Conservation (phyloP, 2,888 invertebrate genomes). For the Caenorhabditis sulstoni region DNA sequence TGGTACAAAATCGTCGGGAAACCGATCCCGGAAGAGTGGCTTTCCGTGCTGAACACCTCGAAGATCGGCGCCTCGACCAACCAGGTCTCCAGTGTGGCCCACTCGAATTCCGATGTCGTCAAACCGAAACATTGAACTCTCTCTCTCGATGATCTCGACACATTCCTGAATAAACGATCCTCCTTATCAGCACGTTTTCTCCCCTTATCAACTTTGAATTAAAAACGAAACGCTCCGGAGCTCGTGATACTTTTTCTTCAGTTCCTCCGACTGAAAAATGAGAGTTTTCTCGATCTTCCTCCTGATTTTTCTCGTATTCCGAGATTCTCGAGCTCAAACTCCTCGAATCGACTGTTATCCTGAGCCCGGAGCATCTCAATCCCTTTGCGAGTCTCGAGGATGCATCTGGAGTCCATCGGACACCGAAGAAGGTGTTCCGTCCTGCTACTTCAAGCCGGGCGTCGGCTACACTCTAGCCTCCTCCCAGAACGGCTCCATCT, state of each 20-base stretch:
- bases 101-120: constrained; percentile 7
- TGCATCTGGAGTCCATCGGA: constrained; percentile 66
- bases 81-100: constrained; percentile 3
- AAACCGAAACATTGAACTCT: constrained; percentile 26
- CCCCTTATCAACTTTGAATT: background rate
- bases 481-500: constrained; percentile 37
- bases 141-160: too few species aligned
- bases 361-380: constrained; percentile 62
- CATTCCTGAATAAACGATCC: background rate
- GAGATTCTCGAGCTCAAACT: constrained; percentile 4
- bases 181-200: background rate
- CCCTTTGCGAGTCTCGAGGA: constrained; percentile 67
- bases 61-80: constrained; percentile 21
- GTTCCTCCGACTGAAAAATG: background rate
- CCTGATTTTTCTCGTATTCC: background rate
- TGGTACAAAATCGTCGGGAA: constrained; percentile 39
- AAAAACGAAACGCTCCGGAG: too few species aligned
- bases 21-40: constrained; percentile 44
- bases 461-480: constrained; percentile 66
- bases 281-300: background rate
- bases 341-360: constrained; percentile 68
- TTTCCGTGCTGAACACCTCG: constrained; percentile 12
- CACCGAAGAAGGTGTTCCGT: constrained; percentile 55
- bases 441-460: constrained; percentile 68
- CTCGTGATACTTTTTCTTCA: background rate